A percentile compares a stretch with the other conserved stretches of the same genome.
phyloP scores from a whole-genome alignment of 2,797 vertebrate species.

The Falco columbarius region DNA sequence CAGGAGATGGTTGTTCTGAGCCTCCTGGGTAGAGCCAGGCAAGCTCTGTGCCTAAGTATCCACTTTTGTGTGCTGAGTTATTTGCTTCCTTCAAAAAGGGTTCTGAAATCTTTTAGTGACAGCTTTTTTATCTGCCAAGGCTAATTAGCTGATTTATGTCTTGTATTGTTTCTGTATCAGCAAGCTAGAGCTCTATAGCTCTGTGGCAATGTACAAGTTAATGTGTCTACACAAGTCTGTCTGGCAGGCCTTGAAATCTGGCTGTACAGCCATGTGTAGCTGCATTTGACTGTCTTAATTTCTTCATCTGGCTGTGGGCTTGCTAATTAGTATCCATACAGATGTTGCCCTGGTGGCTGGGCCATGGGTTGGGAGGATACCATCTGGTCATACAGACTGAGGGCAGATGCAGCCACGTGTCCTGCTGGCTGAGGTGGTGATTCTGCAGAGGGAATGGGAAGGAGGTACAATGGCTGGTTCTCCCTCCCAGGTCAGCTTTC shows the following conservation, averaged over 20 bases:
- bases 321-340: background rate
- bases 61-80: background rate
- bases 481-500: background rate
- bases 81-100: background rate
- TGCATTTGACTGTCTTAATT: background rate
- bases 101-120: background rate
- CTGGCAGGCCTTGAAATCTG: background rate
- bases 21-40: background rate
- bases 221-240: background rate
- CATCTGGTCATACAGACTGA: background rate
- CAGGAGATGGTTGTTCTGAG: background rate
- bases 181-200: background rate
- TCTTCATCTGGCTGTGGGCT: background rate
- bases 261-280: background rate
- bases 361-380: background rate
- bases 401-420: background rate
- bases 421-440: background rate
- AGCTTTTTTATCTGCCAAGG: background rate
- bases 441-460: background rate
- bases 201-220: background rate
- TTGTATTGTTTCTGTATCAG: background rate
- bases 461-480: background rate
- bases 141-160: background rate
- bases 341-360: background rate
- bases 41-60: background rate